These are phyloP conservation scores for Sebastes reedi DNA, from an alignment of 2,797 vertebrate species.

Conservation along the genomic window DNA sequence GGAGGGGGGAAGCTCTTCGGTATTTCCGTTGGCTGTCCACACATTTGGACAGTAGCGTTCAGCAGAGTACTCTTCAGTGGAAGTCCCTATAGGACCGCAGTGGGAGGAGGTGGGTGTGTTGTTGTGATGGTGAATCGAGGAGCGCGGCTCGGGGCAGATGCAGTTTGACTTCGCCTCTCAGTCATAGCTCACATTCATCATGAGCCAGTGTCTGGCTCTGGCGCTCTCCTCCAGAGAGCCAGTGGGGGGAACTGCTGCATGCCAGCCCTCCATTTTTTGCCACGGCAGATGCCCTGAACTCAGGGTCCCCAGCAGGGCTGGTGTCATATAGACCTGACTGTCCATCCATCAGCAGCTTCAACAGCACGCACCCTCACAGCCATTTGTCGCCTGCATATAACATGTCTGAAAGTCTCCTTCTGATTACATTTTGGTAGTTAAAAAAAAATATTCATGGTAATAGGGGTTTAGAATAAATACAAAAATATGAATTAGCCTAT, in stretches of 20 bases:
- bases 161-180: constrained; percentile 58
- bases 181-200: constrained; percentile 69
- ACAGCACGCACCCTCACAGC: constrained; percentile 28
- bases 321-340: constrained; percentile 47
- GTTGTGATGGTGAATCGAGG: constrained; percentile 44
- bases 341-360: constrained; percentile 53
- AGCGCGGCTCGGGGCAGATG: constrained; percentile 40
- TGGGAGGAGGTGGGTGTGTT: constrained; percentile 31
- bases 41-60: constrained; percentile 52
- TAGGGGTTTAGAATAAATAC: not conserved
- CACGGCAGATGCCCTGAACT: constrained; percentile 59
- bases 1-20: not conserved
- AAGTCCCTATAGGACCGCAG: constrained; percentile 26
- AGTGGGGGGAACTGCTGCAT: constrained; percentile 26
- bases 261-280: constrained; percentile 36
- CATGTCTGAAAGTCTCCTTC: constrained; percentile 2
- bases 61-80: constrained; percentile 7
- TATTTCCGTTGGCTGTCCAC: constrained; percentile 53
- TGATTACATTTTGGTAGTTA: rapidly evolving
- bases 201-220: constrained; percentile 49
- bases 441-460: not conserved
- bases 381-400: constrained; percentile 45
- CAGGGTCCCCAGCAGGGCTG: constrained; percentile 48
- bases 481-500: not conserved
- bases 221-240: constrained; percentile 40